Base-by-base conservation (phyloP, 1,140 invertebrate genomes). In the Eufriesea mexicana region DNA sequence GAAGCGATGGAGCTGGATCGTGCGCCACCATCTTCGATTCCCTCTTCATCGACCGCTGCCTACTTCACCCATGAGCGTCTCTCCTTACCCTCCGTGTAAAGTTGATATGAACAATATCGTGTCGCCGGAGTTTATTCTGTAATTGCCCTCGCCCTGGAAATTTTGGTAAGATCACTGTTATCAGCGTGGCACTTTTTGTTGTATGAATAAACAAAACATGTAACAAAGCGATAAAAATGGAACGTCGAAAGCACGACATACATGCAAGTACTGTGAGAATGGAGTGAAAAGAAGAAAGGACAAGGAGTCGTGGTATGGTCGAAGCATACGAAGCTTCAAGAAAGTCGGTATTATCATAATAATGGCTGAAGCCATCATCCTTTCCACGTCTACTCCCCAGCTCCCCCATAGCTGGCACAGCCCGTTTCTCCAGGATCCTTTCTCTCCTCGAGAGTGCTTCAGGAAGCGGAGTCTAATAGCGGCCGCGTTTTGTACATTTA, bases 61-160 rank as follows among this genome's bases (percentile, higher is more conserved):
- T 5, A 23, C 16, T 16, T 8, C 25, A 25, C 16, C 35, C 51
- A 10, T 23, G 16, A 45, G 5, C 20, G 61, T 49, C 25, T 16
- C 8, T 23, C 5, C 45, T 66, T 94, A 97, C 77, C 96, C 96
- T 45, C 96, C 96, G 91, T 97, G 96, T 80, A 97, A 92, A 5
- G 96, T 97, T 28, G 96, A 97, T 84, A 97, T 97, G 87, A 97
- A 97, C 47, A 96, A 92, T 79, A 97, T 93, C 61, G 90, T 95
- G 92, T 97, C 96, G 57, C 95, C 94, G n/a, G 94, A 90, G 87
- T 95, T 89, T 35, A 97, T 85, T 84, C 94, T 91, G 90, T 96
- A 97, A 47, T 96, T 94, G 84, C 95, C 90, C 88, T 96, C 95
- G 20, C 96, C 96, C 95, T 96, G 87, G 54, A 93, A 94, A 79